A percentile compares a stretch with the other conserved stretches of the same genome.
Conservation (phyloP, 2,888 invertebrate genomes). For the Lasioglossum zephyrum region DNA sequence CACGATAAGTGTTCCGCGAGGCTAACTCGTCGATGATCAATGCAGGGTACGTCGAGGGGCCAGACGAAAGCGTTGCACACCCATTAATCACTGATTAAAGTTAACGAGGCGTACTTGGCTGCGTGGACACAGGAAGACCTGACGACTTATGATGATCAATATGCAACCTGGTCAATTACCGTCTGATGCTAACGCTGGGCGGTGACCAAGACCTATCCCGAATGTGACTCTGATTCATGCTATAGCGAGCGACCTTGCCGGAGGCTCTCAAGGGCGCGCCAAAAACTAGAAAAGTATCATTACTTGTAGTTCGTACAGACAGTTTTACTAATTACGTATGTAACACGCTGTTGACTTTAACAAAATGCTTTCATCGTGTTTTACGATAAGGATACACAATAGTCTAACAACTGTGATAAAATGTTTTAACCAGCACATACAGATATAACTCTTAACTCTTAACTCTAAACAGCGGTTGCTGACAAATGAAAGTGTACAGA, state of each 20-base stretch:
- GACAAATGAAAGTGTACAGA: neutral
- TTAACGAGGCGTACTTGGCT: slow-evolving; percentile 52
- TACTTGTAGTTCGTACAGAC: neutral
- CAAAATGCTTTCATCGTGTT: neutral
- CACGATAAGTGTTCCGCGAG: slow-evolving; percentile 3
- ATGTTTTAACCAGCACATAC: neutral
- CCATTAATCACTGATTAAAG: slow-evolving; percentile 59
- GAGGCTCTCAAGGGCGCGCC: neutral
- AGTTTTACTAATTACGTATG: too few species aligned
- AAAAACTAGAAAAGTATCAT: neutral
- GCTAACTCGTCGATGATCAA: slow-evolving; percentile 33
- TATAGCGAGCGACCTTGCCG: neutral
- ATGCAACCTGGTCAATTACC: slow-evolving; percentile 26
- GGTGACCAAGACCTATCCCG: neutral
- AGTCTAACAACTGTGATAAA: neutral
- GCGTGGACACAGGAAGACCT: slow-evolving; percentile 41
- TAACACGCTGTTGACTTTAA: neutral
- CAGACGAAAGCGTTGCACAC: slow-evolving; percentile 32
- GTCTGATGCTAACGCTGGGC: neutral
- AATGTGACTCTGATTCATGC: neutral
- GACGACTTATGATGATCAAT: slow-evolving; percentile 53
- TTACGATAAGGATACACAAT: too few species aligned
- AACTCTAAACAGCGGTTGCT: neutral
- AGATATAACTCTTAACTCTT: too few species aligned
- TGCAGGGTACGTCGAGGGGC: slow-evolving; percentile 35